Conservation (phyloP, 2,888 invertebrate species). For the Diarsia mendica region DNA sequence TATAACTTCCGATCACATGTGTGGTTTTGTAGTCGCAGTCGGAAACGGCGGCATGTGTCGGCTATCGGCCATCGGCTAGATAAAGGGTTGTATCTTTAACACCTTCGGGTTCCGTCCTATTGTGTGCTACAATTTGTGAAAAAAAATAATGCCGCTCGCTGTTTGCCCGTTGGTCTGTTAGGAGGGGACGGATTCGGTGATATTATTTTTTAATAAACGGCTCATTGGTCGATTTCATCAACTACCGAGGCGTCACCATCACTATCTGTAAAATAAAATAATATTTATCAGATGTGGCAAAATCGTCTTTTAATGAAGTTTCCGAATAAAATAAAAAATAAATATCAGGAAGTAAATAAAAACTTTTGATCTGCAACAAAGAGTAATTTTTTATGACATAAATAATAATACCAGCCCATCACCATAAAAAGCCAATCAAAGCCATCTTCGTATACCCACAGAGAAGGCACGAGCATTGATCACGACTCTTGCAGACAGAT, state of each 20-base stretch:
- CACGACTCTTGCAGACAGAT: too few relatives aligned
- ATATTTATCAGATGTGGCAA: background rate
- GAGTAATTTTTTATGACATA: background rate
- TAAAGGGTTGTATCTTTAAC: constrained; percentile 87
- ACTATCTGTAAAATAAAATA: background rate
- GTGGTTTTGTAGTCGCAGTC: constrained; percentile 70
- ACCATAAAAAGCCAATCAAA: too few relatives aligned
- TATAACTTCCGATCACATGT: constrained; percentile 67
- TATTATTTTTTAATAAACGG: background rate
- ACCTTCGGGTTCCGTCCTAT: constrained; percentile 79
- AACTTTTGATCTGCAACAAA: background rate
- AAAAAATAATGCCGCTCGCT: constrained; percentile 80
- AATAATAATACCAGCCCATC: too few relatives aligned
- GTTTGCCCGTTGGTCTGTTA: constrained; percentile 71
- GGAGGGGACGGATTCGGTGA: constrained; percentile 71
- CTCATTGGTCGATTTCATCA: background rate
- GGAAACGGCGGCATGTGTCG: constrained; percentile 83
- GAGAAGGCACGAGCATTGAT: too few relatives aligned
- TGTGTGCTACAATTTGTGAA: constrained; percentile 82
- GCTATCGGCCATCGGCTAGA: constrained; percentile 68
- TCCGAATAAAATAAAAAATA: too few relatives aligned
- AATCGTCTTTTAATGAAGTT: background rate
- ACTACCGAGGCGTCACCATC: too few relatives aligned
- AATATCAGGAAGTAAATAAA: background rate
- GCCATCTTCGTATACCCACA: too few relatives aligned